A percentile compares a stretch with the other conserved stretches of the same genome.
These are phyloP conservation scores for Poecilia picta DNA, from an alignment of 2,797 vertebrate genomes.

Conservation along the genomic window DNA sequence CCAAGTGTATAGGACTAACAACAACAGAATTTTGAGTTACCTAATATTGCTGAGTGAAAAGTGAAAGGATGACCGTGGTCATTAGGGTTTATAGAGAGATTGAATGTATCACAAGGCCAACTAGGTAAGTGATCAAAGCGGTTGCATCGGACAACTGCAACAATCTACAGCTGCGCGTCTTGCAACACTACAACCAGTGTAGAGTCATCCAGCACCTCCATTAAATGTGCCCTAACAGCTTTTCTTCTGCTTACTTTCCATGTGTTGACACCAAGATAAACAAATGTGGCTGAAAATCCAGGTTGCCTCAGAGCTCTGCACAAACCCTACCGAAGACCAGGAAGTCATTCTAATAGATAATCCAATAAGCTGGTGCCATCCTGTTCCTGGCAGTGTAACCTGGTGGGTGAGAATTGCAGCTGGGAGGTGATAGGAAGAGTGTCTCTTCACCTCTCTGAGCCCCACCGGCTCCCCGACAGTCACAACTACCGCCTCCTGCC, in stretches of 20 bases:
- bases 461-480: slow-evolving; percentile 51
- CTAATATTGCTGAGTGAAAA: background rate
- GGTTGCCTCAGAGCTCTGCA: slow-evolving; percentile 35
- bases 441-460: slow-evolving; percentile 67
- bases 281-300: slow-evolving; percentile 43
- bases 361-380: slow-evolving; percentile 67
- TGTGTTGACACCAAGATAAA: slow-evolving; percentile 45
- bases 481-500: slow-evolving; percentile 65
- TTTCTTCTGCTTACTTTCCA: slow-evolving; percentile 24
- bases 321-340: slow-evolving; percentile 53
- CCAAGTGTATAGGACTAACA: background rate
- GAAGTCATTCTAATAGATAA: slow-evolving; percentile 66
- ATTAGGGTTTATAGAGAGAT: background rate
- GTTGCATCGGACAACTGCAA: background rate
- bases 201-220: slow-evolving; percentile 7
- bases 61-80: background rate
- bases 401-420: slow-evolving; percentile 65
- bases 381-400: slow-evolving; percentile 66
- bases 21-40: background rate
- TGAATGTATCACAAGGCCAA: background rate
- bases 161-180: slow-evolving; percentile 1
- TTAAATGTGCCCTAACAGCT: slow-evolving; percentile 9
- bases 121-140: slow-evolving; percentile 1
- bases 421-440: slow-evolving; percentile 71
- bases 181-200: background rate